Conservation (phyloP, 2,113 vertebrate species). For the Hippopotamus amphibius region DNA sequence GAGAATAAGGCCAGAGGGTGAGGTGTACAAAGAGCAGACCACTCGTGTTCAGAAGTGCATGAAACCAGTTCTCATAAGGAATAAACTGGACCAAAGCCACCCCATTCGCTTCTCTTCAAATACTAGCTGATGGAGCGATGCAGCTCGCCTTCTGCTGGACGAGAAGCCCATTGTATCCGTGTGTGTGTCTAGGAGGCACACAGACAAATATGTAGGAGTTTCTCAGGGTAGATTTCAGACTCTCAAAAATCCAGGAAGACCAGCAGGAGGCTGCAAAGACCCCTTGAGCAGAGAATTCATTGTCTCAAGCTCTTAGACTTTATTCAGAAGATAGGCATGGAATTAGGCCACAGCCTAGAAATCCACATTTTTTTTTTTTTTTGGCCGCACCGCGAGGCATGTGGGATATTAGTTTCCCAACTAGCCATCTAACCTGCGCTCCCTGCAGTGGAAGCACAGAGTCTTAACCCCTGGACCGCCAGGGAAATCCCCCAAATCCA, state of each 20-base stretch:
- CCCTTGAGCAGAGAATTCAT: background rate
- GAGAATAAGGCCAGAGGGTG: background rate
- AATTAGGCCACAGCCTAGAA: constrained; percentile 16
- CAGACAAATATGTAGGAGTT: background rate
- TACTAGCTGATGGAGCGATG: rapidly evolving
- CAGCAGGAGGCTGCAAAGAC: background rate
- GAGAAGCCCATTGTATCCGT: background rate
- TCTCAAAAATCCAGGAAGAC: background rate
- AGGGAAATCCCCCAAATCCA: no score
- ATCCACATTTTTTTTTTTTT: background rate
- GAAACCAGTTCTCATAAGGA: background rate
- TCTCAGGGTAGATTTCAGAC: background rate
- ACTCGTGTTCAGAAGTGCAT: background rate
- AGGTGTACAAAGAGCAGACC: background rate
- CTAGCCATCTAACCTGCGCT: no score
- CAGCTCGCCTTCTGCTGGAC: background rate
- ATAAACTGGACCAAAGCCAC: background rate
- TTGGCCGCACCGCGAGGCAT: no score
- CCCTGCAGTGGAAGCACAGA: no score
- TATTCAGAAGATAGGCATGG: background rate
- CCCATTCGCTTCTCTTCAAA: background rate
- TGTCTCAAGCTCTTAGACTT: background rate
- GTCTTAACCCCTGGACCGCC: no score
- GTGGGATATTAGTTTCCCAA: no score
- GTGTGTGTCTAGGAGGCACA: background rate